A percentile compares a stretch with the other conserved stretches of the same genome.
Conservation (phyloP, 2,797 vertebrate genomes). For the Pitangus sulphuratus region DNA sequence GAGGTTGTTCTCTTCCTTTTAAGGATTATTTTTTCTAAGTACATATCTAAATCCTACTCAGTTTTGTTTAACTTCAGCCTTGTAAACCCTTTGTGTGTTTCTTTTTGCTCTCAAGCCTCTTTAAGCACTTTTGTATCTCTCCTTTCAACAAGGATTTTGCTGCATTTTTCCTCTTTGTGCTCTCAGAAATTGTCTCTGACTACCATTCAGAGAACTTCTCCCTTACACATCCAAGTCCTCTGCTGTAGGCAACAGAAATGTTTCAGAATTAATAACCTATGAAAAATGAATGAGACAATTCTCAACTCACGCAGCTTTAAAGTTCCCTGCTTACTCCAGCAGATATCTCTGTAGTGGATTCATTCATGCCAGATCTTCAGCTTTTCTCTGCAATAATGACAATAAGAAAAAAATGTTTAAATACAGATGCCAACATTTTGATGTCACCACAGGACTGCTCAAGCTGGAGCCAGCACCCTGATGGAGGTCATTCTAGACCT, state of each 20-base stretch:
- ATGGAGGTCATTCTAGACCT: neutral
- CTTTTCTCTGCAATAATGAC: neutral
- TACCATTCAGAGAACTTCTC: neutral
- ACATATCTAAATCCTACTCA: constrained; percentile 35
- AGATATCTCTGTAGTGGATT: neutral
- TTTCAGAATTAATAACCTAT: neutral
- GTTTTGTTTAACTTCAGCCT: neutral
- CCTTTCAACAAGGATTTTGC: neutral
- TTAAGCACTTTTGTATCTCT: neutral
- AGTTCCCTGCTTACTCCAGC: constrained; percentile 13
- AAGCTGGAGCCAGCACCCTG: neutral
- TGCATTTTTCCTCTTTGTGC: neutral
- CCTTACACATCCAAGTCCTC: neutral
- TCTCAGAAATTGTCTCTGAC: neutral
- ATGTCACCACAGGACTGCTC: neutral
- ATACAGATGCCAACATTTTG: neutral
- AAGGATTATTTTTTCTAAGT: constrained; percentile 30
- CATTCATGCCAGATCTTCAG: neutral
- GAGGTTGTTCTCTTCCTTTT: constrained; percentile 12
- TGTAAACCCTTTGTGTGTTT: neutral
- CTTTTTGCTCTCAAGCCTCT: neutral
- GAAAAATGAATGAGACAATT: constrained; percentile 14
- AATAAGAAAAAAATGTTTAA: neutral
- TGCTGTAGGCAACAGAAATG: neutral
- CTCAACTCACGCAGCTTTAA: neutral